Base-by-base conservation (phyloP, 1,140 invertebrate species). In the Zaprionus nigranus region DNA sequence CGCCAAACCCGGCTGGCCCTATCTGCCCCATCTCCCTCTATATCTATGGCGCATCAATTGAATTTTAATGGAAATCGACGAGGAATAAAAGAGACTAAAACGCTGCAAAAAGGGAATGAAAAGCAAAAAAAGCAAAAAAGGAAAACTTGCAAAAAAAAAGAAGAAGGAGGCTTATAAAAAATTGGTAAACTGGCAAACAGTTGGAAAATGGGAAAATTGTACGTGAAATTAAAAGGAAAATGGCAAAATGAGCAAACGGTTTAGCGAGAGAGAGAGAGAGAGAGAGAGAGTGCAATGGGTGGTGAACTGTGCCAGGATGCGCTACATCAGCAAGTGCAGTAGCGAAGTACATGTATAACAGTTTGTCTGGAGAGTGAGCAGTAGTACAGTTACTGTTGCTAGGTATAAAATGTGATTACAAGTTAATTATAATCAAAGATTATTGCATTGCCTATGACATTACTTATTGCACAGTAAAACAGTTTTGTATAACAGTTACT, bases 31-130 rank as follows among this genome's bases (percentile, higher is more conserved):
- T 54, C 54, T 40, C 17, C 15, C 30, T 40, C 43, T 60, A 51
- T 71, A 81, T 81, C 81, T 67, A 63, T 74, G 74, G 72, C 72
- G 81, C 75, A 85, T 90, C 85, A 90, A 90, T 90, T 90, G 85
- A 90, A 90, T 90, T 90, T 90, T 90, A 90, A 90, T 90, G 82
- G 85, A 90, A 90, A 90, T 90, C 85, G 85, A 90, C 85, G 82
- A 90, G 82, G 85, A 90, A 90, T 90, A 90, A 90, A 90, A 90
- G 86, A 85, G 85, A 90, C 79, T 85, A 90, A 90, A 90, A 84
- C 62, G 85, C 69, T 88, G 75, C 71, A 85, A 88, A 79, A 90
- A 34, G 30, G 68, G 54, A 88, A 78, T 77, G 53, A 65, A 64
- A 65, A 65, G 13, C 17, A 49, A 34, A 15, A 36, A 36, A 66